These are phyloP conservation scores for Frankliniella intonsa DNA, from an alignment of 2,888 invertebrate genomes.

Conservation along the genomic window DNA sequence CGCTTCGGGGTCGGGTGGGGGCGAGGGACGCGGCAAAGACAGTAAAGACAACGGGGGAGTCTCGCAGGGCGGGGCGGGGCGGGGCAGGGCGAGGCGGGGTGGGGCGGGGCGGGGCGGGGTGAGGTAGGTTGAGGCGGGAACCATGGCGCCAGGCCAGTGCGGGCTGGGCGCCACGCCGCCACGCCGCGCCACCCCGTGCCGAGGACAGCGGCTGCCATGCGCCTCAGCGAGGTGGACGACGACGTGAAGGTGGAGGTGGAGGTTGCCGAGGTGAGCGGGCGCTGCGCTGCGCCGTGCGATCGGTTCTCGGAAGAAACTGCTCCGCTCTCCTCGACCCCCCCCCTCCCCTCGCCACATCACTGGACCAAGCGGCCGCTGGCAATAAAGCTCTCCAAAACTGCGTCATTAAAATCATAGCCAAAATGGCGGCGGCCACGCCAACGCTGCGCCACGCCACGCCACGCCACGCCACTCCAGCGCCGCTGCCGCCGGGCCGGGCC, in stretches of 20 bases:
- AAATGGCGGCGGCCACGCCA: background rate
- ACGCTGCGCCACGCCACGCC: background rate
- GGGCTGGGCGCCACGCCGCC: background rate
- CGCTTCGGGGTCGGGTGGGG: background rate
- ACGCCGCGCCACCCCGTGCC: background rate
- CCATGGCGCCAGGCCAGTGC: background rate
- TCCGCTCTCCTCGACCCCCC: background rate
- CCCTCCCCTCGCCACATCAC: background rate
- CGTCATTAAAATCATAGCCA: conserved; percentile 23
- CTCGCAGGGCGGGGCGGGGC: background rate
- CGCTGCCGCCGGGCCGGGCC: too few relatives aligned
- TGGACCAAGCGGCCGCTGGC: background rate
- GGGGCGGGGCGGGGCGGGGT: too few relatives aligned
- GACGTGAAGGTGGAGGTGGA: too few relatives aligned
- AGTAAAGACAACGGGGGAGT: background rate
- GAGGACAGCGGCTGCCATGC: too few relatives aligned
- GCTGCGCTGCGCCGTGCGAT: background rate
- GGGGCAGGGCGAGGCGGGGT: background rate
- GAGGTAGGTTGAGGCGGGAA: too few relatives aligned
- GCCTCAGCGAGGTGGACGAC: too few relatives aligned
- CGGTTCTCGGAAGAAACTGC: background rate
- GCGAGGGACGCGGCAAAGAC: background rate
- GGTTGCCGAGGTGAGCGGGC: too few relatives aligned
- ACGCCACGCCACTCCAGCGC: background rate
- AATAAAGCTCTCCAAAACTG: conserved; percentile 22